These are phyloP conservation scores for Atherinosoma microstoma DNA, from an alignment of 2,797 vertebrate genomes.

Conservation along the genomic window DNA sequence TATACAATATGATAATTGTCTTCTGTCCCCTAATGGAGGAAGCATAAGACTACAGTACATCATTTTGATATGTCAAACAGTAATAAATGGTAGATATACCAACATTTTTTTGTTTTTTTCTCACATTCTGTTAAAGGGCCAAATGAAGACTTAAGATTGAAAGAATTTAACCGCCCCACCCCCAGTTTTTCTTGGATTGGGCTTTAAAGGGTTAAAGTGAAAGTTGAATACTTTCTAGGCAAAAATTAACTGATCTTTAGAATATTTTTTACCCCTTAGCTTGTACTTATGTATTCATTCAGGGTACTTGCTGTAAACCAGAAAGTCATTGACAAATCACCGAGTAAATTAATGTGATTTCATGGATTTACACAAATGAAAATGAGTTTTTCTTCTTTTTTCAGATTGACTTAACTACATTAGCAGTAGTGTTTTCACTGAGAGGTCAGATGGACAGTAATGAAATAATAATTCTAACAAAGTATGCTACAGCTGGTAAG, in stretches of 20 bases:
- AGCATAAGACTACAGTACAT: too few relatives aligned
- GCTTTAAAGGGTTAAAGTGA: neutral
- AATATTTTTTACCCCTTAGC: neutral
- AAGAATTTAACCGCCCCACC: too few relatives aligned
- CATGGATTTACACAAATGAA: neutral
- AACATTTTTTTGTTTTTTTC: too few relatives aligned
- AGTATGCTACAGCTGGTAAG: conserved; percentile 3
- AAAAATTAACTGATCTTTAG: neutral
- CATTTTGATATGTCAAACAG: too few relatives aligned
- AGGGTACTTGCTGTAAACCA: neutral
- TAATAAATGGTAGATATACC: too few relatives aligned
- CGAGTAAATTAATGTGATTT: conserved; percentile 3
- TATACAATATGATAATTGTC: too few relatives aligned
- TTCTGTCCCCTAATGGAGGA: too few relatives aligned
- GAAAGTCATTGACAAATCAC: neutral
- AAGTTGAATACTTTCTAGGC: neutral
- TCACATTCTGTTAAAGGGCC: too few relatives aligned
- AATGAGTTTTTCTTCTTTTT: neutral
- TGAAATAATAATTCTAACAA: conserved; percentile 6
- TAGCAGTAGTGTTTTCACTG: neutral
- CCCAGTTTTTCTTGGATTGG: too few relatives aligned
- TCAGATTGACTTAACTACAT: conserved; percentile 6
- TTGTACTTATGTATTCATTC: neutral
- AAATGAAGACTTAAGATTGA: too few relatives aligned
- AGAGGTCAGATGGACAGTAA: neutral